Conservation (phyloP, 2,113 vertebrate genomes). For the Pelodiscus sinensis region DNA sequence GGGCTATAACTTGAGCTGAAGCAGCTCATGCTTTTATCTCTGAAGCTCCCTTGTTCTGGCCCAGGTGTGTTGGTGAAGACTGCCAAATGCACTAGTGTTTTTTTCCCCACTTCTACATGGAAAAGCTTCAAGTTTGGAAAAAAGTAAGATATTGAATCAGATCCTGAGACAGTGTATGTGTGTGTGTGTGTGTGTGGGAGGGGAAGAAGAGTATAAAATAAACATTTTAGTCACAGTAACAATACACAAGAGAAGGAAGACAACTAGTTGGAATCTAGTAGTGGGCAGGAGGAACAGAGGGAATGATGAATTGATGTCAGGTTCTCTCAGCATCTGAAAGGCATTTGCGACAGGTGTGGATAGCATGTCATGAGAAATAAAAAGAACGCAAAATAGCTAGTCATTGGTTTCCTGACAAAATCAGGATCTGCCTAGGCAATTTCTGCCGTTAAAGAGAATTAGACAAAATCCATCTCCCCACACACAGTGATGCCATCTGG, state of each 20-base stretch:
- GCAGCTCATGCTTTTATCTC: neutral
- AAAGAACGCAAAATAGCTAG: constrained; percentile 67
- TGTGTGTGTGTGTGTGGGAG: too few relatives aligned
- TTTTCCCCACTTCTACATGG: neutral
- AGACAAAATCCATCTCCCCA: constrained; percentile 63
- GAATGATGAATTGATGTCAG: neutral
- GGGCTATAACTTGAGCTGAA: neutral
- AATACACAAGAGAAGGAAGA: neutral
- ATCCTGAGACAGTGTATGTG: neutral
- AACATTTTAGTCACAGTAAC: neutral
- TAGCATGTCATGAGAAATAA: constrained; percentile 36
- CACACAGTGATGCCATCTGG: constrained; percentile 75
- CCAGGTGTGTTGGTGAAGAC: neutral
- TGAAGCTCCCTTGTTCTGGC: accelerated
- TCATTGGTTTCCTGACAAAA: constrained; percentile 59
- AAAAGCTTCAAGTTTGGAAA: constrained; percentile 22
- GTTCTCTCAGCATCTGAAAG: constrained; percentile 6
- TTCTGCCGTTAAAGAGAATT: constrained; percentile 64
- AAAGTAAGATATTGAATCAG: neutral
- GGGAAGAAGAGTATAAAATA: neutral
- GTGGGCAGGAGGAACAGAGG: neutral
- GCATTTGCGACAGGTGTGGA: constrained; percentile 59
- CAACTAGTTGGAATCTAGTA: neutral
- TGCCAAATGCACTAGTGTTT: constrained; percentile 8
- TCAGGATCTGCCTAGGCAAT: constrained; percentile 48